phyloP scores from a whole-genome alignment of 2,113 vertebrate species.

The Embiotoca jacksoni region DNA sequence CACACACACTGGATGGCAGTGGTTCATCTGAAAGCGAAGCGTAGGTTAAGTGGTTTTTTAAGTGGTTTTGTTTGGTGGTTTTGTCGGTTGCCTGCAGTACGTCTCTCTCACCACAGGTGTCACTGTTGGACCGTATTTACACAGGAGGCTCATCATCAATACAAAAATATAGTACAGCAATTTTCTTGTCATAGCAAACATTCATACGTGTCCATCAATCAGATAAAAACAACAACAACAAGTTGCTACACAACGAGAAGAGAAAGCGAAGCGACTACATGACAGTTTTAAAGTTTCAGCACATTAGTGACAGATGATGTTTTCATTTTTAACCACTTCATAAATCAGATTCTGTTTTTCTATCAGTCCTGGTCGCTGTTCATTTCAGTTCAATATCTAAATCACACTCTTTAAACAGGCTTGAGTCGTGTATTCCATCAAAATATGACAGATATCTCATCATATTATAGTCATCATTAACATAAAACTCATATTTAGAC shows the following conservation, averaged over 20 bases:
- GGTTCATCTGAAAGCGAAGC: slow-evolving; percentile 45
- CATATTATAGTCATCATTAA: no score
- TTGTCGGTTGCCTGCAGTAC: slow-evolving; percentile 19
- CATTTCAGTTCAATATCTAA: background rate
- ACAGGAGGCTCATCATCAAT: slow-evolving; percentile 57
- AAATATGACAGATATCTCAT: no score
- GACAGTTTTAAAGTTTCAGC: background rate
- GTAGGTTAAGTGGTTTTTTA: background rate
- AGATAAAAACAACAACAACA: background rate
- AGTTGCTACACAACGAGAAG: slow-evolving; percentile 37
- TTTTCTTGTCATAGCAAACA: slow-evolving; percentile 77
- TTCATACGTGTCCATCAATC: slow-evolving; percentile 75
- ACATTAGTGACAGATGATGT: background rate
- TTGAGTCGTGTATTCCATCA: background rate
- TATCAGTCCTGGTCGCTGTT: background rate
- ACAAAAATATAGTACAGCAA: slow-evolving; percentile 80
- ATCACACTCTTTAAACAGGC: background rate
- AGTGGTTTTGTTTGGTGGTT: slow-evolving; percentile 13
- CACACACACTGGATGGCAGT: slow-evolving; percentile 70
- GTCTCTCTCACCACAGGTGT: slow-evolving; percentile 7
- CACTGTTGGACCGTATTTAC: slow-evolving; percentile 5
- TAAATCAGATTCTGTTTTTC: no score
- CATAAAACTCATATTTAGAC: no score
- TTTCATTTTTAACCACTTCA: no score
- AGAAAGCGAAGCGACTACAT: slow-evolving; percentile 1